Conservation (phyloP, 2,113 vertebrate species). For the Pontoporia blainvillei region DNA sequence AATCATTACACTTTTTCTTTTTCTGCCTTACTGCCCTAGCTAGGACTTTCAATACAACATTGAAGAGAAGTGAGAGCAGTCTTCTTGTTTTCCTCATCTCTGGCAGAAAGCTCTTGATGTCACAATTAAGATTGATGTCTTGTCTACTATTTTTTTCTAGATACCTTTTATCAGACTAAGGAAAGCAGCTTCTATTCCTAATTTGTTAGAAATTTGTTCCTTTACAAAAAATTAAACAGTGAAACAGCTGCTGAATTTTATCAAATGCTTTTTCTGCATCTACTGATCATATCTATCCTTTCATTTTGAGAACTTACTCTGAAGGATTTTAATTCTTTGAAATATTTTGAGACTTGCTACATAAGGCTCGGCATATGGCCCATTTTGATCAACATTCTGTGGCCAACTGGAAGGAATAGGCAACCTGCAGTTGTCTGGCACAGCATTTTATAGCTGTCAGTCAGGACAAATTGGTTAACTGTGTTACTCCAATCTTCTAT, state of each 20-base stretch:
- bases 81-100: neutral
- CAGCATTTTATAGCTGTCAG: neutral
- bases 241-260: neutral
- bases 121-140: neutral
- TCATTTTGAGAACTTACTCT: neutral
- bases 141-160: neutral
- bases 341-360: neutral
- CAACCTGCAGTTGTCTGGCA: neutral
- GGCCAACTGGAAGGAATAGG: neutral
- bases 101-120: neutral
- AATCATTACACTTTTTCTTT: neutral
- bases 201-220: neutral
- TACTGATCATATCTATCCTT: neutral
- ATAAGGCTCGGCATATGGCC: neutral
- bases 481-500: neutral
- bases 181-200: neutral
- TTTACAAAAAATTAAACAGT: neutral
- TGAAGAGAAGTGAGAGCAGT: neutral
- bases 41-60: neutral
- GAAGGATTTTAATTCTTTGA: neutral
- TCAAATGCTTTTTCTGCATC: neutral
- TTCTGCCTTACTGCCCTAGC: neutral
- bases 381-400: neutral
- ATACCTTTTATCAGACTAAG: neutral
- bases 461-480: neutral